Conservation (phyloP, 2,888 invertebrate genomes). For the Lasioglossum lativentre region DNA sequence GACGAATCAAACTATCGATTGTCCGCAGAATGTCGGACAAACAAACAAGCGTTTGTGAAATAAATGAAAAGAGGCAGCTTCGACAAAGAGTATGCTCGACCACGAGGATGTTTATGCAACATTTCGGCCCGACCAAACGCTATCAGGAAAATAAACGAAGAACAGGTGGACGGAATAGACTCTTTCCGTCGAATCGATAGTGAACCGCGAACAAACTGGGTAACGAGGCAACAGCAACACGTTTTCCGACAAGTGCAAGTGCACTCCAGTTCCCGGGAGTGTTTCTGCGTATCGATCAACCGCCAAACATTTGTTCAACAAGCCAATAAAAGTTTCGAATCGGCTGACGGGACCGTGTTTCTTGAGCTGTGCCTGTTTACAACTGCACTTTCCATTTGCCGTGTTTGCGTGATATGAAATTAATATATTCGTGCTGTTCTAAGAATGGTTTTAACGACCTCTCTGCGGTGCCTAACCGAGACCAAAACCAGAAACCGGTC, state of each 20-base stretch:
- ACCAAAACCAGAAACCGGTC: slow-evolving; percentile 7
- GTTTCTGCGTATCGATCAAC: background rate
- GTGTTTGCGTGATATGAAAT: slow-evolving; percentile 9
- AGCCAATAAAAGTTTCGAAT: background rate
- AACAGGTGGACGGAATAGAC: background rate
- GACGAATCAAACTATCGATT: too few species aligned
- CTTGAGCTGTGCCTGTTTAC: background rate
- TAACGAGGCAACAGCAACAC: slow-evolving; percentile 40
- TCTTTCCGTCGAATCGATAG: slow-evolving; percentile 40
- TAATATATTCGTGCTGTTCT: slow-evolving; percentile 21
- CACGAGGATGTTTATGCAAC: background rate
- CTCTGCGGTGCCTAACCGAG: background rate
- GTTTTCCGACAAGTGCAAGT: background rate
- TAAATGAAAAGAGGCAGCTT: background rate
- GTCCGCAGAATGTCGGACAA: too few species aligned
- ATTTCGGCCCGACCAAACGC: background rate
- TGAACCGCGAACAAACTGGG: slow-evolving; percentile 9
- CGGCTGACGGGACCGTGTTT: background rate
- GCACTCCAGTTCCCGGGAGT: background rate
- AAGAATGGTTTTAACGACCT: slow-evolving; percentile 37
- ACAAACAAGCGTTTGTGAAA: background rate
- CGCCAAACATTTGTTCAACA: slow-evolving; percentile 10
- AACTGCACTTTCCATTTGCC: background rate
- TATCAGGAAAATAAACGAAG: background rate
- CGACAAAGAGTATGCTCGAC: background rate